Evolutionary conservation across 2,113 vertebrate genomes (phyloP).

Genomic region (Pterophyllum scalare): DNA sequence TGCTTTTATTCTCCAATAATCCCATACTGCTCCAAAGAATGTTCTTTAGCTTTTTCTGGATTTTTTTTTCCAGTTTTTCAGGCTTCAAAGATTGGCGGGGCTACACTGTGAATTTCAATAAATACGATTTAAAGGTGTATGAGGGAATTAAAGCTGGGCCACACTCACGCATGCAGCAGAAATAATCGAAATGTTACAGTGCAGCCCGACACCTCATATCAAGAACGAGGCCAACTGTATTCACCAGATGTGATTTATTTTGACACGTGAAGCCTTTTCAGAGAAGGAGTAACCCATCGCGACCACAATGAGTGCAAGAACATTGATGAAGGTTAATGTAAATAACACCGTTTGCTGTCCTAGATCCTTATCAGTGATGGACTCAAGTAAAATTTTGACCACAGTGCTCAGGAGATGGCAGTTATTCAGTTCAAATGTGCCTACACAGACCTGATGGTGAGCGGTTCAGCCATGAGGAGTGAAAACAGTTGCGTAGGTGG

Average conservation of each 20-base stretch:
- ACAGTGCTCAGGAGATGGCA: background rate
- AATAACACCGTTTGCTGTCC: background rate
- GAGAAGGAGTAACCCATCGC: background rate
- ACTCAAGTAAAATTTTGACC: background rate
- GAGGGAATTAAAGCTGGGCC: background rate
- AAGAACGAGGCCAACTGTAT: background rate
- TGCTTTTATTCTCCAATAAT: background rate
- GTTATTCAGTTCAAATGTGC: background rate
- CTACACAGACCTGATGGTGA: background rate
- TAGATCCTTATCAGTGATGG: background rate
- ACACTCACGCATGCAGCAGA: background rate
- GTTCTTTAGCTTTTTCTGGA: background rate
- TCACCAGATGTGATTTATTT: background rate
- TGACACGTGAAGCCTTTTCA: background rate
- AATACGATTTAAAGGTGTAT: background rate
- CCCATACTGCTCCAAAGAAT: background rate
- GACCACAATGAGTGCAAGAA: background rate
- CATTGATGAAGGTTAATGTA: background rate
- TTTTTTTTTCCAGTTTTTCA: background rate
- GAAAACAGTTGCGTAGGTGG: constrained; percentile 30
- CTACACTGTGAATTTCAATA: background rate
- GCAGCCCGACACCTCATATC: background rate
- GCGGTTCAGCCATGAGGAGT: background rate
- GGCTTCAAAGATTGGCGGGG: background rate
- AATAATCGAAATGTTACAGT: background rate